Percentiles rank a stretch among this genome's conserved stretches.
phyloP scores from a whole-genome alignment of 1,140 invertebrate genomes.

The Drosophila fuyamai region DNA sequence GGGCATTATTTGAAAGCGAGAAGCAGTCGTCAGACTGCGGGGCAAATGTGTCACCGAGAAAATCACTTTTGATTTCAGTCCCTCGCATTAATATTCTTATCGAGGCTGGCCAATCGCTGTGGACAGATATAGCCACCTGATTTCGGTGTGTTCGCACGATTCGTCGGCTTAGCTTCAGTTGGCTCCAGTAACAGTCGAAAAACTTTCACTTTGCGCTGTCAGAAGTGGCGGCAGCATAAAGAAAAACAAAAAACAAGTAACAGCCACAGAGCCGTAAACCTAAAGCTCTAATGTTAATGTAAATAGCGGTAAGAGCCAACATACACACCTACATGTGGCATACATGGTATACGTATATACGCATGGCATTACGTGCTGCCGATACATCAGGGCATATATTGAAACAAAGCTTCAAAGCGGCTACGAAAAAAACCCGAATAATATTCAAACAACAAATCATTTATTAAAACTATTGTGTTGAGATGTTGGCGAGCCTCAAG shows the following conservation, averaged over 20 bases:
- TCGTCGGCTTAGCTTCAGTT: conserved; percentile 28
- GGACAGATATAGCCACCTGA: conserved; percentile 20
- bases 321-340: conserved; percentile 14
- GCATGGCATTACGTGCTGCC: conserved; percentile 67
- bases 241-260: conserved; percentile 10
- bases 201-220: conserved; percentile 81
- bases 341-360: conserved; percentile 24
- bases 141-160: conserved; percentile 51
- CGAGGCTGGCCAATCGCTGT: conserved; percentile 24
- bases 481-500: conserved; percentile 52
- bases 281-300: conserved; percentile 82
- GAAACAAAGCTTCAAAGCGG: conserved; percentile 61
- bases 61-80: conserved; percentile 66
- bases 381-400: conserved; percentile 67
- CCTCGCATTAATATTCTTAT: conserved; percentile 66
- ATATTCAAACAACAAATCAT: conserved; percentile 72
- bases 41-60: conserved; percentile 22
- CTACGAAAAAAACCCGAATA: conserved; percentile 47
- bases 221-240: conserved; percentile 62
- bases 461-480: conserved; percentile 73
- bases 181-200: conserved; percentile 25
- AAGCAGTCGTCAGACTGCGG: neutral
- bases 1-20: conserved; percentile 10
- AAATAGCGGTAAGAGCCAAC: conserved; percentile 80
- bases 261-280: conserved; percentile 49